Evolutionary conservation across 2,797 vertebrate species (phyloP), one percentile per base, ranked within the genome.

Genomic region (Scyliorhinus canicula): DNA sequence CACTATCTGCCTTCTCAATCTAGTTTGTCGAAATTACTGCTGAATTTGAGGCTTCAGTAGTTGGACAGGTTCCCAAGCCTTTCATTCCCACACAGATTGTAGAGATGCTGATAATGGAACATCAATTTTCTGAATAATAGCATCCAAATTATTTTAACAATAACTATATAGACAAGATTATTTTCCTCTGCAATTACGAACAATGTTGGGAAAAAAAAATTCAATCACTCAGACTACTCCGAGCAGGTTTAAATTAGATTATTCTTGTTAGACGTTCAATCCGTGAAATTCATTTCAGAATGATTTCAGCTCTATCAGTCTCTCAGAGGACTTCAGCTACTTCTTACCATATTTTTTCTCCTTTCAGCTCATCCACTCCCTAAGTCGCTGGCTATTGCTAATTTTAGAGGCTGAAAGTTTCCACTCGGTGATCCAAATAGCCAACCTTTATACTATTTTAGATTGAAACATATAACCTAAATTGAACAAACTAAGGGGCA

Each of bases 41-140:
- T 93, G 40, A 67, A 67, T 67, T 21, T 71, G 16, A 47, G 26
- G 16, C 47, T 11, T 71, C 31, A 9, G 31, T 50, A 52, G 93
- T 50, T 47, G 67, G 50, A 74, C 11, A 94, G 50, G 28, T n/a
- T 74, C 93, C 55, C 24, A 69, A 93, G 24, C 47, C 67, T 74
- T 74, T 94, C 67, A 74, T 14, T 31, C 47, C 47, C 65, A 94
- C 28, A 74, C 47, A 71, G 67, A 94, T 90, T 52, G 44, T 44
- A 52, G 93, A 74, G 31, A 94, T 74, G 74, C 93, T 74, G 47
- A 71, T 71, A 74, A 94, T 74, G 50, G 47, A 74, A 74, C 93
- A 94, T n/a, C 93, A 94, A 71, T 94, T 52, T 94, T 7, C 67
- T 24, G 55, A 94, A 94, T 74, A 94, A 94, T 71, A 74, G 28